These are phyloP conservation scores for Garrulus glandarius DNA, from an alignment of 2,797 vertebrate species.

Conservation along the genomic window DNA sequence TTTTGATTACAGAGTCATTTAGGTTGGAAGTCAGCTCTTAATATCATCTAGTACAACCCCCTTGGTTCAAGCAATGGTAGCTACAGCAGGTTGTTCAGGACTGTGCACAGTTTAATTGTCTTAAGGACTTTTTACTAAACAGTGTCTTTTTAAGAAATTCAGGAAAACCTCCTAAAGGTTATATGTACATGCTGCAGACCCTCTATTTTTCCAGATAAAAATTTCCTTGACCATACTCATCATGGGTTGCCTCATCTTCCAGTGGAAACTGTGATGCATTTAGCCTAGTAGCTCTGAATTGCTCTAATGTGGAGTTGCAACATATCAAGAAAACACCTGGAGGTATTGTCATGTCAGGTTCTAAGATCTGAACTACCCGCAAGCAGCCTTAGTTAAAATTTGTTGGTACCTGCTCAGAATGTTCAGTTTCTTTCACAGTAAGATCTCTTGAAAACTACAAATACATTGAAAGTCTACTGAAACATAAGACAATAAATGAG, in stretches of 20 bases:
- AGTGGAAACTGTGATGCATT: background rate
- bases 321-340: background rate
- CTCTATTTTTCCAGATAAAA: background rate
- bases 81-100: background rate
- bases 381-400: background rate
- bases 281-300: background rate
- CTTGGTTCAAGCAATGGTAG: background rate
- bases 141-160: background rate
- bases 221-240: background rate
- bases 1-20: background rate
- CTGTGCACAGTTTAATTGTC: background rate
- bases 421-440: background rate
- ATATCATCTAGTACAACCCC: background rate
- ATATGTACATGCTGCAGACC: background rate
- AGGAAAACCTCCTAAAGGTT: background rate
- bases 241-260: background rate
- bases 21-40: background rate
- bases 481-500: background rate
- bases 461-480: background rate
- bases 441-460: background rate
- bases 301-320: background rate
- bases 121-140: background rate
- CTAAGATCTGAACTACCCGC: background rate
- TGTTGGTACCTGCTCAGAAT: background rate
- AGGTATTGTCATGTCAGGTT: background rate